These are phyloP conservation scores for Spodoptera picta DNA, from an alignment of 2,888 invertebrate genomes.

Conservation along the genomic window DNA sequence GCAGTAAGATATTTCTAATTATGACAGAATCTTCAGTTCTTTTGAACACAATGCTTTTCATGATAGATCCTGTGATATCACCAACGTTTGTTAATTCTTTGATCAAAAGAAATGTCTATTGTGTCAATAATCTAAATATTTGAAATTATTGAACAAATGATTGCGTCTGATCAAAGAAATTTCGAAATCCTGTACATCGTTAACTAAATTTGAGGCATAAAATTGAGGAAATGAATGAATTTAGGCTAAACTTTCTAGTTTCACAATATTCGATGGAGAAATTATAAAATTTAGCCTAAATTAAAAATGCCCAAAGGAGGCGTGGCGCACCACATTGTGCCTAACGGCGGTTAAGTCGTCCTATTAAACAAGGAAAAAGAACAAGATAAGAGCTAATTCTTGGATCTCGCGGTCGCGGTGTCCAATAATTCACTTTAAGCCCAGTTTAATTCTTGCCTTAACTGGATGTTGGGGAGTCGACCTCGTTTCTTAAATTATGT, in stretches of 20 bases:
- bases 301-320: slow-evolving; percentile 16
- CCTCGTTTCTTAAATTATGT: slow-evolving; percentile 58
- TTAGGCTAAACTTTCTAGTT: too few species aligned
- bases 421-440: slow-evolving; percentile 58
- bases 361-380: slow-evolving; percentile 53
- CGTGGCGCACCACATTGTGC: slow-evolving; percentile 24
- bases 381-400: slow-evolving; percentile 51
- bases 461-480: slow-evolving; percentile 49
- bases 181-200: slow-evolving; percentile 6
- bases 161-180: slow-evolving; percentile 29
- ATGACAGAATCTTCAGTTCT: too few species aligned
- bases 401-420: slow-evolving; percentile 50
- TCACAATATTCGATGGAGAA: neutral
- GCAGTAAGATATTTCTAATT: too few species aligned
- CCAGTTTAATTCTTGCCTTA: slow-evolving; percentile 57
- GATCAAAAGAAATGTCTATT: slow-evolving; percentile 24
- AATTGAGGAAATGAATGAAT: slow-evolving; percentile 32
- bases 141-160: slow-evolving; percentile 10
- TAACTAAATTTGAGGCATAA: slow-evolving; percentile 1
- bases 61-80: too few species aligned
- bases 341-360: slow-evolving; percentile 40
- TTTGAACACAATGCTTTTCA: too few species aligned
- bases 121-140: slow-evolving; percentile 17
- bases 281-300: slow-evolving; percentile 11
- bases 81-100: neutral